Evolutionary conservation across 2,113 vertebrate species (phyloP).

Genomic region (Entomyzon cyanotis): DNA sequence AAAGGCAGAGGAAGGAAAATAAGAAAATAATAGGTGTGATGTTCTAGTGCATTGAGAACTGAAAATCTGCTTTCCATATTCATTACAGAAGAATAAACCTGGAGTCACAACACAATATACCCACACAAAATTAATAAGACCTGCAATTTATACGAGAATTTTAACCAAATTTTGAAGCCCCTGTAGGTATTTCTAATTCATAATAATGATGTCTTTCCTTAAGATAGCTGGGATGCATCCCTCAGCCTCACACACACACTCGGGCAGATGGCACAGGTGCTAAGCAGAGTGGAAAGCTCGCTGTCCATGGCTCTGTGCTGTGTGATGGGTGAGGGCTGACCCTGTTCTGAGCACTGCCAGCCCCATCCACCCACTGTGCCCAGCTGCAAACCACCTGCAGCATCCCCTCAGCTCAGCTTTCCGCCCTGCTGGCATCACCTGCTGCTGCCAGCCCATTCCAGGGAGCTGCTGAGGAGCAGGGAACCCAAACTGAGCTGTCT

Average conservation of each 20-base stretch:
- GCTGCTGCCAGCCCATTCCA: background rate
- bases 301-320: background rate
- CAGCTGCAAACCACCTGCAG: background rate
- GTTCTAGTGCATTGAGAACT: background rate
- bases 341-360: background rate
- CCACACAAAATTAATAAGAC: background rate
- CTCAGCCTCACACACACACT: background rate
- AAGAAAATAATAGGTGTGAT: constrained; percentile 52
- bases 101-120: background rate
- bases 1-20: constrained; percentile 49
- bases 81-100: background rate
- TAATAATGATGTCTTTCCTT: background rate
- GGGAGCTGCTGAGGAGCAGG: background rate
- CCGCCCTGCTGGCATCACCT: background rate
- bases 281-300: background rate
- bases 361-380: background rate
- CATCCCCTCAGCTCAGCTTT: fast-evolving
- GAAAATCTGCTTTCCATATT: constrained; percentile 40
- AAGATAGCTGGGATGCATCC: fast-evolving
- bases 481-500: background rate
- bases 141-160: background rate
- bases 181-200: background rate
- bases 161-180: background rate
- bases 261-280: background rate
- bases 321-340: background rate